These are phyloP conservation scores for Heliopora coerulea DNA, from an alignment of 92 coral and sea anemone genomes.

Conservation along the genomic window DNA sequence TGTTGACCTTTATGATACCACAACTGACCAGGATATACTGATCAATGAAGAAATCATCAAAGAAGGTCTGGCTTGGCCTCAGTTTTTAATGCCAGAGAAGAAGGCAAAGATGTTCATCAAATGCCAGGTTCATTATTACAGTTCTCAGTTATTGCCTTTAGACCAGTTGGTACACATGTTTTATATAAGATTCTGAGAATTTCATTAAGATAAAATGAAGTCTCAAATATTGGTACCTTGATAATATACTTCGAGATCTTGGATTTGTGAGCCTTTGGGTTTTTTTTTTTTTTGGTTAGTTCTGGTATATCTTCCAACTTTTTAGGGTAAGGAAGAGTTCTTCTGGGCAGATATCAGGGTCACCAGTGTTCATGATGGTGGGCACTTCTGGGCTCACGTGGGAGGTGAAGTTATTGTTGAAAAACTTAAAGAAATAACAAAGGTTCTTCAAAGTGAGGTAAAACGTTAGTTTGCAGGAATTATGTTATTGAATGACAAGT, in stretches of 20 bases:
- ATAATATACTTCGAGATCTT: too few species aligned
- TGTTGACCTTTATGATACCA: constrained; percentile 83
- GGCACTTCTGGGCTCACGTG: constrained; percentile 96
- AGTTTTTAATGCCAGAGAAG: constrained; percentile 37
- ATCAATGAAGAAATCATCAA: constrained; percentile 66
- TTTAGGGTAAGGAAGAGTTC: constrained; percentile 7
- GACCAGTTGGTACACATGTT: too few species aligned
- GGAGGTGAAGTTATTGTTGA: constrained; percentile 70
- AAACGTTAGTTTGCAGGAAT: background rate
- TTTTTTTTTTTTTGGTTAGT: too few species aligned
- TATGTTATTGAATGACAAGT: too few species aligned
- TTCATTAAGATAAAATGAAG: too few species aligned
- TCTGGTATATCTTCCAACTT: background rate
- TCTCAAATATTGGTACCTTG: too few species aligned
- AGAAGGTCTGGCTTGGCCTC: constrained; percentile 79
- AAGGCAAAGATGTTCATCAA: constrained; percentile 46
- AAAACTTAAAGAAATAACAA: constrained; percentile 53
- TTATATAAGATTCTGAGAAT: too few species aligned
- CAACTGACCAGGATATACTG: constrained; percentile 62
- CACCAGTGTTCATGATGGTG: constrained; percentile 80
- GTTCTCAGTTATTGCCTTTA: too few species aligned
- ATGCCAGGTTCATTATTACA: too few species aligned
- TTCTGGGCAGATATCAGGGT: constrained; percentile 74
- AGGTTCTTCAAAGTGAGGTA: constrained; percentile 63
- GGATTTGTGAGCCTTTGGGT: too few species aligned